A percentile compares a stretch with the other conserved stretches of the same genome.
Evolutionary conservation across 64 coral and sea anemone species (phyloP).

Genomic region (Pocillopora verrucosa): DNA sequence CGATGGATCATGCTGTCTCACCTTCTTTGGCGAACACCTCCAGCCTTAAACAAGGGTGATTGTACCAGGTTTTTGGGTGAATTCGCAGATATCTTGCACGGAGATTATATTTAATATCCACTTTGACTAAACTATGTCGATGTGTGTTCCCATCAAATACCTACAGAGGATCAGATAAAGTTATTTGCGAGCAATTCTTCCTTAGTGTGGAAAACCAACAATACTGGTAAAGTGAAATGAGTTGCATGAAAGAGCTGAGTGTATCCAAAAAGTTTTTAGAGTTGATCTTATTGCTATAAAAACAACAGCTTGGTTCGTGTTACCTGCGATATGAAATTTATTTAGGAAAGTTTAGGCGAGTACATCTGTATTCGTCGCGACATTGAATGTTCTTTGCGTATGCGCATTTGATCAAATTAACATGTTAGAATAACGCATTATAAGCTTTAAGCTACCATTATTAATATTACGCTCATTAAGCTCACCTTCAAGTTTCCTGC

Average conservation of each 20-base stretch:
- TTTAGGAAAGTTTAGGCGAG: too few species aligned
- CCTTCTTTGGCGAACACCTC: conserved; percentile 59
- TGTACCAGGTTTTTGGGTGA: conserved; percentile 47
- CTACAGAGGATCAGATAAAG: neutral
- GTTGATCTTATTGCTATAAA: too few species aligned
- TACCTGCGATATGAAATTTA: too few species aligned
- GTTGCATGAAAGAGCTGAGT: too few species aligned
- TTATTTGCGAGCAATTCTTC: neutral
- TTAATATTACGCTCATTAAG: neutral
- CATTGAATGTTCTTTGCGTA: too few species aligned
- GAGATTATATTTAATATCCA: conserved; percentile 28
- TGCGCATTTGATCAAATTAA: too few species aligned
- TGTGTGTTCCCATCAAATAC: conserved; percentile 52
- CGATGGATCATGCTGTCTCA: neutral
- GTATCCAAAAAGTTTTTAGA: too few species aligned
- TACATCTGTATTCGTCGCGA: too few species aligned
- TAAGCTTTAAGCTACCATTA: neutral
- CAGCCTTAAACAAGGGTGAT: conserved; percentile 55
- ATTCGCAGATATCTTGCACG: conserved; percentile 42
- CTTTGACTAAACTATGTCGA: conserved; percentile 12
- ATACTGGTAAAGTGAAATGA: too few species aligned
- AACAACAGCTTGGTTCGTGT: too few species aligned
- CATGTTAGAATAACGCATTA: neutral
- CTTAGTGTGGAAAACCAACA: neutral
- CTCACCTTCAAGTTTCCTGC: neutral